phyloP scores from a whole-genome alignment of 1,140 invertebrate genomes.

The Habropoda laboriosa region DNA sequence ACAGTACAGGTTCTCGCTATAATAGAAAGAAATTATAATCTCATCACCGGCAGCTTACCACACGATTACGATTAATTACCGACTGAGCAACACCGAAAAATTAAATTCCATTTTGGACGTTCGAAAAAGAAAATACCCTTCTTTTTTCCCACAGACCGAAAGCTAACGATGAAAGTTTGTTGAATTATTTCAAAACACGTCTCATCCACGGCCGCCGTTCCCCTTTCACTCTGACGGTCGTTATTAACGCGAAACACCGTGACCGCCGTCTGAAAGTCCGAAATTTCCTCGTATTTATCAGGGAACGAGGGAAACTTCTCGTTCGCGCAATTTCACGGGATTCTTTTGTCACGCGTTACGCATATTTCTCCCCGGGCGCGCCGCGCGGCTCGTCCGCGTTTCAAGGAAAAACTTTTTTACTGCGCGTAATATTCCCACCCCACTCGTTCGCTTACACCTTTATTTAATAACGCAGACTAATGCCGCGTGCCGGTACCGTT shows the following conservation, averaged over 20 bases:
- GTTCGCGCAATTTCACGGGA: background rate
- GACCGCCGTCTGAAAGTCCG: background rate
- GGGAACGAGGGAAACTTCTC: conserved; percentile 14
- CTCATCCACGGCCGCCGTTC: too few species aligned
- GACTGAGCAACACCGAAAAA: too few species aligned
- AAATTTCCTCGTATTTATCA: conserved; percentile 20
- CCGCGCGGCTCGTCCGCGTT: background rate
- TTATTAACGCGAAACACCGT: background rate
- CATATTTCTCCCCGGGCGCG: conserved; percentile 7
- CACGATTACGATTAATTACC: too few species aligned
- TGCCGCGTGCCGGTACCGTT: background rate
- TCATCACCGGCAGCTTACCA: too few species aligned
- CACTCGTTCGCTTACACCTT: background rate
- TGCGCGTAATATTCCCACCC: background rate
- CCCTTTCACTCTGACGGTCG: background rate
- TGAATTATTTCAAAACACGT: background rate
- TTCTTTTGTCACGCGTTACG: background rate
- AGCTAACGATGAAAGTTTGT: background rate
- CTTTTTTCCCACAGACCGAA: background rate
- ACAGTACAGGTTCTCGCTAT: too few species aligned
- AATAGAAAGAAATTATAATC: too few species aligned
- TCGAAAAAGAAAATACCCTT: background rate
- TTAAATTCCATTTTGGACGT: too few species aligned
- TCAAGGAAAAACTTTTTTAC: background rate
- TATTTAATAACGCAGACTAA: conserved; percentile 36